phyloP scores from a whole-genome alignment of 2,888 invertebrate genomes.

The Trissoscelio sp. region DNA sequence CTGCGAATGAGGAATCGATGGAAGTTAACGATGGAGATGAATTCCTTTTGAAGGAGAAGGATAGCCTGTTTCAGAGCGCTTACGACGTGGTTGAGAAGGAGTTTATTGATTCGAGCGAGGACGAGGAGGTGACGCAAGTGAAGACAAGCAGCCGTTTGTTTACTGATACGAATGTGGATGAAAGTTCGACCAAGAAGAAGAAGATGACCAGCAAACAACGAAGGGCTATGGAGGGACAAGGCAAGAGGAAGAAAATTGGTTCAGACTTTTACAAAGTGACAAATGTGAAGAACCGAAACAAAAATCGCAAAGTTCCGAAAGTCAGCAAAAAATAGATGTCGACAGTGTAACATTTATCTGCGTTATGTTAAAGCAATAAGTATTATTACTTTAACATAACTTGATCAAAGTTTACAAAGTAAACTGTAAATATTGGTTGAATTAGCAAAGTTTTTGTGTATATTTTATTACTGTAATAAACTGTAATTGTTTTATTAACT shows the following conservation, averaged over 20 bases:
- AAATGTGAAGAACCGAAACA: slow-evolving; percentile 95
- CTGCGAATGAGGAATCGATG: slow-evolving; percentile 76
- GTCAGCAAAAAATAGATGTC: slow-evolving; percentile 70
- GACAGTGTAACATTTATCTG: background rate
- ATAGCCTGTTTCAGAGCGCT: slow-evolving; percentile 79
- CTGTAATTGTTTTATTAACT: too few relatives aligned
- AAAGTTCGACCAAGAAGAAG: slow-evolving; percentile 83
- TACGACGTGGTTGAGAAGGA: slow-evolving; percentile 82
- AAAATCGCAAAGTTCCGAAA: slow-evolving; percentile 86
- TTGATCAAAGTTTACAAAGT: too few relatives aligned
- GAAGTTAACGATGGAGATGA: slow-evolving; percentile 73
- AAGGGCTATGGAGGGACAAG: slow-evolving; percentile 89
- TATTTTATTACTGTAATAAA: too few relatives aligned
- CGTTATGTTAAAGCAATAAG: too few relatives aligned
- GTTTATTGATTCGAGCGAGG: slow-evolving; percentile 80
- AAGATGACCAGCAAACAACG: slow-evolving; percentile 89
- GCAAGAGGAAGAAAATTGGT: slow-evolving; percentile 92
- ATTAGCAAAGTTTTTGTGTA: too few relatives aligned
- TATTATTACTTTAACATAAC: too few relatives aligned
- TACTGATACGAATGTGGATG: slow-evolving; percentile 82
- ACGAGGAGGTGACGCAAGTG: slow-evolving; percentile 85
- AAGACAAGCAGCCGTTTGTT: slow-evolving; percentile 84
- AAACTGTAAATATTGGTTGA: too few relatives aligned
- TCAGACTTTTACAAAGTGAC: slow-evolving; percentile 95
- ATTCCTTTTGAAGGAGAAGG: slow-evolving; percentile 80